phyloP scores from a whole-genome alignment of 2,888 invertebrate species.

The Abrostola triplasia region DNA sequence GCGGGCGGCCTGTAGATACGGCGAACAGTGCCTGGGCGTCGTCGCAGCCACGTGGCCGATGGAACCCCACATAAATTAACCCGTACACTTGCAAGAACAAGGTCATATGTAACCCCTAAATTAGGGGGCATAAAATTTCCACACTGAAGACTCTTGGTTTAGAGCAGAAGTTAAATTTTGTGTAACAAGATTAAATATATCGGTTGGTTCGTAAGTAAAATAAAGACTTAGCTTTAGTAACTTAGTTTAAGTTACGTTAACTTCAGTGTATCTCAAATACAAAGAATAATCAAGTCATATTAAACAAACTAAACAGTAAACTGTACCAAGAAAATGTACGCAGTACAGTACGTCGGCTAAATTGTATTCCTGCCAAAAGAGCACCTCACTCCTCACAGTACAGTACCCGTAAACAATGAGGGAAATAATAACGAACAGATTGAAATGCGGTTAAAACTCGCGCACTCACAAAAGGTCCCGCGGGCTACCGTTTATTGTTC shows the following conservation, averaged over 20 bases:
- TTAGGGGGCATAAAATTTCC: constrained; percentile 37
- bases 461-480: constrained; percentile 77
- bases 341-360: constrained; percentile 18
- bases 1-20: constrained; percentile 70
- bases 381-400: constrained; percentile 37
- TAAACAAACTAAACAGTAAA: constrained; percentile 1
- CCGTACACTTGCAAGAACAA: constrained; percentile 46
- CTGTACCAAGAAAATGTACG: neutral
- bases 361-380: constrained; percentile 43
- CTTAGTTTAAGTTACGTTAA: neutral
- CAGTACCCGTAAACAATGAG: constrained; percentile 67
- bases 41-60: constrained; percentile 63
- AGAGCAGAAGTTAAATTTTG: constrained; percentile 11
- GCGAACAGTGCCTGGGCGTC: constrained; percentile 77
- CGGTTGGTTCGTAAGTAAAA: neutral
- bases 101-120: constrained; percentile 43
- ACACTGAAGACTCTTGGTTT: constrained; percentile 17
- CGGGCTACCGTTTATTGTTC: constrained; percentile 80
- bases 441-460: constrained; percentile 81
- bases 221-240: neutral
- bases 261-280: neutral
- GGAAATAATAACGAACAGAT: constrained; percentile 77
- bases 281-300: constrained; percentile 1
- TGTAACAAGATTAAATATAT: constrained; percentile 1
- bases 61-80: constrained; percentile 59